Evolutionary conservation across 2,888 invertebrate genomes (phyloP).

Genomic region (Andricus curvator): DNA sequence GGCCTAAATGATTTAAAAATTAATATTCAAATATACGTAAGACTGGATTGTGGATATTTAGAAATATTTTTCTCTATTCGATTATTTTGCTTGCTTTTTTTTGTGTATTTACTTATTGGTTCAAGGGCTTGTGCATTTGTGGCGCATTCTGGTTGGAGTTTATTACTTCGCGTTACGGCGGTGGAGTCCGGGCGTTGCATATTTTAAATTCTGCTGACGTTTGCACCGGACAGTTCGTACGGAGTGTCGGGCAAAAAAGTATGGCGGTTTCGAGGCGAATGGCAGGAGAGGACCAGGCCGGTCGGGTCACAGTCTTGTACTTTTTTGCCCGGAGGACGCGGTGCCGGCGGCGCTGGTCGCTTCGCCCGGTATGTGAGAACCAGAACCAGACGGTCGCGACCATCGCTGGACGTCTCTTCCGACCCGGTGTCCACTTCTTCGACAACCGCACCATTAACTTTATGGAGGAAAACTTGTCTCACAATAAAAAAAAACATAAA

Average conservation of each 20-base stretch:
- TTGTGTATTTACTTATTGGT: neutral
- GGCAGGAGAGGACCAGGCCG: conserved; percentile 60
- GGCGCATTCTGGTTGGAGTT: neutral
- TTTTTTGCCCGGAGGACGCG: conserved; percentile 61
- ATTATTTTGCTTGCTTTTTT: neutral
- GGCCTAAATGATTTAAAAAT: too few relatives aligned
- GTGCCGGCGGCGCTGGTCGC: conserved; percentile 48
- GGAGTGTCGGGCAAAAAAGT: conserved; percentile 71
- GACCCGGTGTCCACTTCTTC: conserved; percentile 25
- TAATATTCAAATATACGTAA: too few relatives aligned
- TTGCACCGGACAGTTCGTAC: conserved; percentile 67
- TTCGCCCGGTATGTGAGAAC: conserved; percentile 62
- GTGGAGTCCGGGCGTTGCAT: conserved; percentile 64
- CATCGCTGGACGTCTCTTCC: conserved; percentile 57
- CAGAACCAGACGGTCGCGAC: conserved; percentile 48
- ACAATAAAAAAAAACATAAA: neutral
- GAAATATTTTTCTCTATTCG: neutral
- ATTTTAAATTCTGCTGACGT: conserved; percentile 75
- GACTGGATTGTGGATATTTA: too few relatives aligned
- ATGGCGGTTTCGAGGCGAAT: conserved; percentile 67
- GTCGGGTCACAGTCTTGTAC: conserved; percentile 71
- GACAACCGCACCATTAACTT: neutral
- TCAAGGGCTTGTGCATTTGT: neutral
- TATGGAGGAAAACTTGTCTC: neutral
- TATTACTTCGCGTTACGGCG: conserved; percentile 16